Conservation (phyloP, 2,888 invertebrate genomes). For the Xylocampa areola region DNA sequence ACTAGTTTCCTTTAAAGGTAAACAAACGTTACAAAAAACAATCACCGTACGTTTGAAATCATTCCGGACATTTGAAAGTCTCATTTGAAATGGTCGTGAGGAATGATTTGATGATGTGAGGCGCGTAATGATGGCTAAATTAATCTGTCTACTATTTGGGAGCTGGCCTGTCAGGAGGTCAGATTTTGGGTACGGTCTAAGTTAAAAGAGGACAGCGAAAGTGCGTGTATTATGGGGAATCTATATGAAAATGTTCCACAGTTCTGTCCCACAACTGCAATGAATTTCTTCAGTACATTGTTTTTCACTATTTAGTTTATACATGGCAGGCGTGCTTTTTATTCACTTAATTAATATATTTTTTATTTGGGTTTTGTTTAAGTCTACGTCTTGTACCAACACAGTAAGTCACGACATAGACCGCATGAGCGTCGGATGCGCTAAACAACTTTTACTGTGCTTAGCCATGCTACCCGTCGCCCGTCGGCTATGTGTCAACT, state of each 20-base stretch:
- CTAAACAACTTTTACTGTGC: slow-evolving; percentile 70
- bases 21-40: slow-evolving; percentile 31
- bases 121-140: slow-evolving; percentile 67
- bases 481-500: slow-evolving; percentile 54
- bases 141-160: slow-evolving; percentile 71
- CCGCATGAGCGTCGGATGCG: slow-evolving; percentile 55
- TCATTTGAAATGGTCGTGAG: slow-evolving; percentile 35
- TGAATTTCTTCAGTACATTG: too few species aligned
- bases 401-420: slow-evolving; percentile 60
- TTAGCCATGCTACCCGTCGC: slow-evolving; percentile 44
- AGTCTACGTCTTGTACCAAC: slow-evolving; percentile 36
- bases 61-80: slow-evolving; percentile 56
- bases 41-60: slow-evolving; percentile 21
- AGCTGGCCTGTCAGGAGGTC: slow-evolving; percentile 68
- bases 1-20: slow-evolving; percentile 18
- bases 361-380: neutral
- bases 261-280: too few species aligned
- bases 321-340: too few species aligned
- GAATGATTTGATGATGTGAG: slow-evolving; percentile 50
- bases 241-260: too few species aligned
- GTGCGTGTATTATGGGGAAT: too few species aligned
- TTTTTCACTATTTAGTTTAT: too few species aligned
- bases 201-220: slow-evolving; percentile 17
- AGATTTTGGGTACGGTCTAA: slow-evolving; percentile 37
- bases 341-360: too few species aligned